A percentile compares a stretch with the other conserved stretches of the same genome.
phyloP scores from a whole-genome alignment of 1,140 invertebrate species.

The Ceratosolen fusciceps region DNA sequence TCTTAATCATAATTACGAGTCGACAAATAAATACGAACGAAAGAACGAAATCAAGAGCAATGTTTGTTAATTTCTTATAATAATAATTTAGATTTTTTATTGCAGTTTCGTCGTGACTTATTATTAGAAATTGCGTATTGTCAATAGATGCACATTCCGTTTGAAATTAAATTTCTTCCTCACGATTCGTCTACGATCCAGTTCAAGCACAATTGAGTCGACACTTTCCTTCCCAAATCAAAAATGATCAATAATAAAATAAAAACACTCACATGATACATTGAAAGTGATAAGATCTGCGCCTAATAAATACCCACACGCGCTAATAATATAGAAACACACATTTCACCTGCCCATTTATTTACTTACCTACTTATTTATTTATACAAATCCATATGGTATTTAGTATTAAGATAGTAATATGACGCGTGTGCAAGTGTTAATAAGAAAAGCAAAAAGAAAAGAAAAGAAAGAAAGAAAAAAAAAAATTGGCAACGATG shows the following conservation, averaged over 20 bases:
- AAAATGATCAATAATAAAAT: neutral
- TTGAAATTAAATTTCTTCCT: neutral
- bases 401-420: constrained; percentile 27
- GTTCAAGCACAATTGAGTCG: neutral
- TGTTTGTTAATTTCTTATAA: no score
- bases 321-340: neutral
- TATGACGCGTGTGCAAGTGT: constrained; percentile 33
- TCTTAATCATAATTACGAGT: no score
- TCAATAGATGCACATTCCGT: no score
- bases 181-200: constrained; percentile 8
- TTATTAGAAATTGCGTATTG: neutral
- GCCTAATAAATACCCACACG: neutral
- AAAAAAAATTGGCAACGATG: constrained; percentile 33
- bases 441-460: no score
- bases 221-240: neutral
- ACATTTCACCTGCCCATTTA: no score
- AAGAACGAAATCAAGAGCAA: neutral
- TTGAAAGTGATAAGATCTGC: constrained; percentile 30
- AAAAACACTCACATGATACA: neutral
- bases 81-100: no score
- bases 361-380: no score
- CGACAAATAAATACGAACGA: no score
- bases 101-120: neutral
- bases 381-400: neutral
- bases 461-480: no score